Conservation (phyloP, 2,797 vertebrate species). For the Paramormyrops hopkinsi region DNA sequence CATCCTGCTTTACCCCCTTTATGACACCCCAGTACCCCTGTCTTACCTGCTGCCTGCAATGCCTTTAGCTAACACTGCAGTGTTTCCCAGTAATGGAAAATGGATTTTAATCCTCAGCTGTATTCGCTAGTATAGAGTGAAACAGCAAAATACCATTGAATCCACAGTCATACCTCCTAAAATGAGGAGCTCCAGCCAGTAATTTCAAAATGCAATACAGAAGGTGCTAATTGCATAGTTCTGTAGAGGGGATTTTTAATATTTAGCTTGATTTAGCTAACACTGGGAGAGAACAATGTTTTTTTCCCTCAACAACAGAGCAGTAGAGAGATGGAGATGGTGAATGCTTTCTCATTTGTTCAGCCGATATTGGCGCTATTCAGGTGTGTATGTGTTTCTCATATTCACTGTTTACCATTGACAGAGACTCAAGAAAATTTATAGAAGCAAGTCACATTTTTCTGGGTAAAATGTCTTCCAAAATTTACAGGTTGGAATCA, state of each 20-base stretch:
- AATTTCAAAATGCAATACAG: not conserved
- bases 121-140: not conserved
- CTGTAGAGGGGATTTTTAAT: not conserved
- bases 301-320: slow-evolving; percentile 28
- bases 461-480: not conserved
- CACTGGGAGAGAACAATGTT: slow-evolving; percentile 38
- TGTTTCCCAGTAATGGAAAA: not conserved
- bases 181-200: not conserved
- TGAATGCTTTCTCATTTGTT: not conserved
- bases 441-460: not conserved
- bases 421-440: not conserved
- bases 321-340: slow-evolving; percentile 11
- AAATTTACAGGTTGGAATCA: not conserved
- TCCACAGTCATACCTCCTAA: not conserved
- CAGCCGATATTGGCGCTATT: not conserved
- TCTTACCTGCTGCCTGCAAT: not conserved
- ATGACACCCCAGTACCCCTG: not conserved
- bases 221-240: not conserved
- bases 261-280: slow-evolving; percentile 16
- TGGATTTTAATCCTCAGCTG: not conserved
- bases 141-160: not conserved
- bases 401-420: not conserved
- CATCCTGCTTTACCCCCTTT: not conserved
- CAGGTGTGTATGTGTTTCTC: not conserved
- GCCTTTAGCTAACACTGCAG: not conserved